Base-by-base conservation (phyloP, 2,113 vertebrate species). In the Caranx melampygus region DNA sequence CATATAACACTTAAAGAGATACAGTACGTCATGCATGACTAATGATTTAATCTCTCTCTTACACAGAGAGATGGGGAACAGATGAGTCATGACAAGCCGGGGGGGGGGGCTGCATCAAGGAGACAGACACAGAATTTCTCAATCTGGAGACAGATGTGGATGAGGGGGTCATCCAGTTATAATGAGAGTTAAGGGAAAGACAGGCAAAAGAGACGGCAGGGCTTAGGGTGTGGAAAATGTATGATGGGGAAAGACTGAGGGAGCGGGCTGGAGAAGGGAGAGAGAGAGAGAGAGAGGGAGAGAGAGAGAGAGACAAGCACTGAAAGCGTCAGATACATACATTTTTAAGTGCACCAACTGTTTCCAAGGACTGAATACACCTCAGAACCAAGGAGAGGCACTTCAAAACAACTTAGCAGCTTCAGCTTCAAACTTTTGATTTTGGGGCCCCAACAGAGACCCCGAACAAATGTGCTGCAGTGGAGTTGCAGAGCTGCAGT, bases 331-430 rank as follows among this genome's bases (percentile, higher is more conserved):
- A 63, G 52, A 72, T 68, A 49, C 84, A 90, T 89, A 45, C 76
- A 90, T 90, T 83, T 89, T 88, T 88, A 87, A 91, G 76, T 40
- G n/a, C 72, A 58, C 81, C 44, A 54, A 89, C 70, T 79, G 72
- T 76, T 87, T 78, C 51, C 59, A 65, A 69, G 52, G 10, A 31
- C 60, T 37, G 57, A 87, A 69, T 62, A 49, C 76, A 71, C 74
- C 78, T 16, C 31, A 57, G 70, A 82, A 71, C 52, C 66, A 74
- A 64, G 12, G 37, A 75, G 66, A 83, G 62, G 58, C 61, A 76
- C 75, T 87, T 89, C 72, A 85, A 72, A 81, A 85, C 65, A 81
- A 75, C 68, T 81, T 65, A 69, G 73, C 84, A 64, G 16, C 59
- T 83, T 75, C 64, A 74, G 67, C 51, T 69, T 71, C 62, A 42